Conservation (phyloP, 2,888 invertebrate genomes). For the Lepas anatifera region DNA sequence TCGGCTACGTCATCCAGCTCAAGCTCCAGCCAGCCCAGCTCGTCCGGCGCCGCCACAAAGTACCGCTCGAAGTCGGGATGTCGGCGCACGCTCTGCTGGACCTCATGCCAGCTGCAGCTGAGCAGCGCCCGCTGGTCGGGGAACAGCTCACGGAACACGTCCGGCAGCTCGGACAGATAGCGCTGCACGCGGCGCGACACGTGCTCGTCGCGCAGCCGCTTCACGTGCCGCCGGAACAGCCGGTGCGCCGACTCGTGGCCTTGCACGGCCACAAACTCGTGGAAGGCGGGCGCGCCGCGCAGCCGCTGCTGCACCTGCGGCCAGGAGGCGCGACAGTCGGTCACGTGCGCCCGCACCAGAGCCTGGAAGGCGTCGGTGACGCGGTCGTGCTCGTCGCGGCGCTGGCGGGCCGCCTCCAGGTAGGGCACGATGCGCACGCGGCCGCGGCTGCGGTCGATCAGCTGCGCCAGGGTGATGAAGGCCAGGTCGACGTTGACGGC, state of each 20-base stretch:
- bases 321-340: slow-evolving; percentile 63
- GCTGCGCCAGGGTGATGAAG: slow-evolving; percentile 76
- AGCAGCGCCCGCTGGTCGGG: slow-evolving; percentile 44
- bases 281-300: slow-evolving; percentile 75
- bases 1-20: slow-evolving; percentile 45
- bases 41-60: slow-evolving; percentile 65
- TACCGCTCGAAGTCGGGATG: slow-evolving; percentile 90
- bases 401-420: slow-evolving; percentile 68
- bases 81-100: slow-evolving; percentile 68
- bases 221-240: slow-evolving; percentile 63
- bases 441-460: slow-evolving; percentile 80
- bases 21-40: slow-evolving; percentile 57
- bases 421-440: slow-evolving; percentile 54
- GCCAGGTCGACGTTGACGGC: slow-evolving; percentile 92
- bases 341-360: slow-evolving; percentile 27
- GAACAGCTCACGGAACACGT: slow-evolving; percentile 61
- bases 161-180: slow-evolving; percentile 63
- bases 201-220: slow-evolving; percentile 68
- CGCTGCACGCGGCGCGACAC: slow-evolving; percentile 58
- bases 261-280: slow-evolving; percentile 39
- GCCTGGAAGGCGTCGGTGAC: slow-evolving; percentile 79
- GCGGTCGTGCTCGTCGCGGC: slow-evolving; percentile 76
- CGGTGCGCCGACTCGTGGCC: slow-evolving; percentile 62
- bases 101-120: slow-evolving; percentile 73
- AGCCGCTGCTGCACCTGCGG: slow-evolving; percentile 73